Evolutionary conservation across 2,888 invertebrate species (phyloP).

Genomic region (Conomelus anceps): DNA sequence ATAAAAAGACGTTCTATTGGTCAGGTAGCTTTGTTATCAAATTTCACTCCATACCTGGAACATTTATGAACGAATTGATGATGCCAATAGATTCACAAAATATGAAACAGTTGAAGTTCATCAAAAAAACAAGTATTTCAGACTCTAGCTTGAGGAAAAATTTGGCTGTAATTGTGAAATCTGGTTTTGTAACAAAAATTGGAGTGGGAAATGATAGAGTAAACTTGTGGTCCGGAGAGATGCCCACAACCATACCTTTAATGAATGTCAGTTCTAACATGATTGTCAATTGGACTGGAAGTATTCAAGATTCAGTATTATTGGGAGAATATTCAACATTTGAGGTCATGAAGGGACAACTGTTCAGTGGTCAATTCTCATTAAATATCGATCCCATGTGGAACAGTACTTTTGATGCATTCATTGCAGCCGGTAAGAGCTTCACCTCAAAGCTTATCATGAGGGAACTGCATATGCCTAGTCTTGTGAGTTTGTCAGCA

Average conservation of each 20-base stretch:
- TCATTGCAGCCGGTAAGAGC: constrained; percentile 6
- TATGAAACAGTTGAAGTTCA: neutral
- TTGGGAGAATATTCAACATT: neutral
- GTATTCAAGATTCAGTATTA: neutral
- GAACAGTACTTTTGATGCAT: constrained; percentile 23
- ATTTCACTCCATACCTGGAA: constrained; percentile 6
- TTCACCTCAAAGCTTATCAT: neutral
- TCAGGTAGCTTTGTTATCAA: constrained; percentile 18
- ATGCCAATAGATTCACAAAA: neutral
- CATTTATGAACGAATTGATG: neutral
- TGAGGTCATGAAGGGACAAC: neutral
- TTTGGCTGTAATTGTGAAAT: neutral
- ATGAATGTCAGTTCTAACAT: neutral
- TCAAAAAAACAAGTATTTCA: neutral
- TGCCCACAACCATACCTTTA: neutral
- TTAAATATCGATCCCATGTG: constrained; percentile 24
- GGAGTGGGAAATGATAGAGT: neutral
- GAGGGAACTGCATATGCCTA: neutral
- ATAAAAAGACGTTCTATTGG: constrained; percentile 19
- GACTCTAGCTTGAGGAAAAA: neutral
- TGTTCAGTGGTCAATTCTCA: constrained; percentile 20
- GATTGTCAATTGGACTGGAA: neutral
- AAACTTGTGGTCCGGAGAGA: neutral
- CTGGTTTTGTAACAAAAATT: neutral
- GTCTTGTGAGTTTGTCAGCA: neutral